A percentile compares a stretch with the other conserved stretches of the same genome.
Evolutionary conservation across 2,888 invertebrate genomes (phyloP).

Genomic region (Amiota communis): DNA sequence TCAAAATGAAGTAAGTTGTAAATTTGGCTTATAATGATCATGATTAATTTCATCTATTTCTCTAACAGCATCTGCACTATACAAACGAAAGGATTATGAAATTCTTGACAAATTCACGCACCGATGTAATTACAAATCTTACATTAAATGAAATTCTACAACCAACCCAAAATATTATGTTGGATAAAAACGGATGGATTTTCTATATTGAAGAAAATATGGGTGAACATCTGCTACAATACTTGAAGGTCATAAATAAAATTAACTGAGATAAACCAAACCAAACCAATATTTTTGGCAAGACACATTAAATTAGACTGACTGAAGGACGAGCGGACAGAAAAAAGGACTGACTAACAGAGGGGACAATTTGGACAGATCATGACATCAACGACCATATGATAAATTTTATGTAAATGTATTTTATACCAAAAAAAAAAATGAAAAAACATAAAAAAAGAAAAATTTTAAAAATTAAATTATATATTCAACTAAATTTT

Average conservation of each 20-base stretch:
- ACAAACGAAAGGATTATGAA: slow-evolving; percentile 70
- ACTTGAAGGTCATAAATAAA: slow-evolving; percentile 65
- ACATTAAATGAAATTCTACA: slow-evolving; percentile 64
- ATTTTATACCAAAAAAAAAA: slow-evolving; percentile 36
- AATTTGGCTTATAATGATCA: neutral
- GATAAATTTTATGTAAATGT: slow-evolving; percentile 33
- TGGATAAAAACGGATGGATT: slow-evolving; percentile 57
- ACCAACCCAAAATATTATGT: slow-evolving; percentile 23
- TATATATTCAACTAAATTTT: neutral
- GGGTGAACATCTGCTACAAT: slow-evolving; percentile 68
- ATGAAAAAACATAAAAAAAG: slow-evolving; percentile 5
- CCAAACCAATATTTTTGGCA: neutral
- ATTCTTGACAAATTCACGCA: slow-evolving; percentile 63
- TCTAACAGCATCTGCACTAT: slow-evolving; percentile 58
- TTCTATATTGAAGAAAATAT: slow-evolving; percentile 69
- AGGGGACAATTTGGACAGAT: neutral
- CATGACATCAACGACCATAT: neutral
- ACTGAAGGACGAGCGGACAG: slow-evolving; percentile 21
- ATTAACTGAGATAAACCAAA: slow-evolving; percentile 39
- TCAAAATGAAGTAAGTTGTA: slow-evolving; percentile 59
- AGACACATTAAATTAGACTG: neutral
- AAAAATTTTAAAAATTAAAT: neutral
- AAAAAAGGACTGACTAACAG: neutral
- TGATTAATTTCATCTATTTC: neutral
- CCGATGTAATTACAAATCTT: slow-evolving; percentile 49